Evolutionary conservation across 2,888 invertebrate species (phyloP).

Genomic region (Loripinus fragilis): DNA sequence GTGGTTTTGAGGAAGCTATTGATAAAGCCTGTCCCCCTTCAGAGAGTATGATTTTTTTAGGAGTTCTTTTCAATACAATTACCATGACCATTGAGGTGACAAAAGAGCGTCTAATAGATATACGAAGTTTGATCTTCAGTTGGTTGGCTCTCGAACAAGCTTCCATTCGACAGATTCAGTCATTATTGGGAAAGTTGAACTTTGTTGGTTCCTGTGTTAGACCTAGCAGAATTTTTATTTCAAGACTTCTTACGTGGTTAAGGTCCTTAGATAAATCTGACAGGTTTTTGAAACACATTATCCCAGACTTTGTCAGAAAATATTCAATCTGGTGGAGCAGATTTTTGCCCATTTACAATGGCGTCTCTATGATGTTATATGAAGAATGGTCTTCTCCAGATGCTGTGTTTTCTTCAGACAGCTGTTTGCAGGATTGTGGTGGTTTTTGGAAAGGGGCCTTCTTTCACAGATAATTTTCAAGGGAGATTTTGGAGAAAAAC

Average conservation of each 20-base stretch:
- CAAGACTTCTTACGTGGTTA: neutral
- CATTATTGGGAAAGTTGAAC: too few species aligned
- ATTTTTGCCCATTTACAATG: slow-evolving; percentile 11
- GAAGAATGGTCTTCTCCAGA: slow-evolving; percentile 27
- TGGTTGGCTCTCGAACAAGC: too few species aligned
- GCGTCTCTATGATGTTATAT: neutral
- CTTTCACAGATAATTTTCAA: slow-evolving; percentile 7
- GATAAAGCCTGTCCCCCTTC: too few species aligned
- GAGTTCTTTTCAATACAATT: too few species aligned
- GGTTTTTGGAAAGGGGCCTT: neutral
- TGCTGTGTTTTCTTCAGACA: slow-evolving; percentile 12
- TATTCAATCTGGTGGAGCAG: neutral
- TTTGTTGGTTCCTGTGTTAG: too few species aligned
- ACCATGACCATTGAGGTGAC: too few species aligned
- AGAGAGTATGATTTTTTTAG: too few species aligned
- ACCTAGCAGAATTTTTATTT: neutral
- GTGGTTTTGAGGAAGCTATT: too few species aligned
- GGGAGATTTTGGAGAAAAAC: neutral
- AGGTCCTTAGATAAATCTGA: neutral
- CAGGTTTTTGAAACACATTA: neutral
- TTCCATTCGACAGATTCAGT: too few species aligned
- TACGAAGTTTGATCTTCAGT: too few species aligned
- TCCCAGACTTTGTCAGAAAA: neutral
- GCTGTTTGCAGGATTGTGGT: slow-evolving; percentile 21
- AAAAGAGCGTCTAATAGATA: too few species aligned